Evolutionary conservation across 1,140 invertebrate genomes (phyloP), one percentile per base, ranked within the genome.

Genomic region (Sarcophaga bullata): DNA sequence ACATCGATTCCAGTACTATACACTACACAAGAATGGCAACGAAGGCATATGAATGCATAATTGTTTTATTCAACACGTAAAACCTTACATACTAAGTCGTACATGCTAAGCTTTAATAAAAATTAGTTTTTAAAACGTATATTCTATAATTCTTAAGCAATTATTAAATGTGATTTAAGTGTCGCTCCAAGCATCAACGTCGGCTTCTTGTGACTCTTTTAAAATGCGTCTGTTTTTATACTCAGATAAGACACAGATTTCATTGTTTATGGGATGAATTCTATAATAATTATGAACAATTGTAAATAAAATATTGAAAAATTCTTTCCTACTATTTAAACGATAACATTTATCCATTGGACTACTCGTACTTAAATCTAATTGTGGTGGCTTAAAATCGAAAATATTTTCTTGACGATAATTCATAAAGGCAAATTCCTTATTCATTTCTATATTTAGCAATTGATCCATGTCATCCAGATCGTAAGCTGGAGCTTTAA

Each of bases 381-480:
- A 52, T 52, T 52, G 50, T 52, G 50, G 8, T 6, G 0, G 50
- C 8, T 52, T 52, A 5, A 62, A 1, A 62, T 68, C n/a, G 3
- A 68, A 25, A 68, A 7, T n/a, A 68, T 19, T 68, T 7, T 37
- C 25, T 37, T 9, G 62, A 68, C n/a, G 4, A 15, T 13, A 15
- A 1, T 7, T 25, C 62, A 25, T 25, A n/a, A 7, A 19, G 17
- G 8, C 4, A 19, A 19, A 17, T 52, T 50, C 48, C 25, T 78
- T 50, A 52, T 11, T 10, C 48, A 50, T 25, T 50, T 50, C 75
- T 25, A 78, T 68, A 52, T 50, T 49, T 15, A 78, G 6, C 49
- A 78, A 49, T 11, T 80, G 15, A 46, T 82, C 82, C 48, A 82
- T 80, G n/a, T 72, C 17, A 52, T 68, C 48, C 8, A 82, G 50